A percentile compares a stretch with the other conserved stretches of the same genome.
Conservation (phyloP, 2,888 invertebrate species). For the Zygaena filipendulae region DNA sequence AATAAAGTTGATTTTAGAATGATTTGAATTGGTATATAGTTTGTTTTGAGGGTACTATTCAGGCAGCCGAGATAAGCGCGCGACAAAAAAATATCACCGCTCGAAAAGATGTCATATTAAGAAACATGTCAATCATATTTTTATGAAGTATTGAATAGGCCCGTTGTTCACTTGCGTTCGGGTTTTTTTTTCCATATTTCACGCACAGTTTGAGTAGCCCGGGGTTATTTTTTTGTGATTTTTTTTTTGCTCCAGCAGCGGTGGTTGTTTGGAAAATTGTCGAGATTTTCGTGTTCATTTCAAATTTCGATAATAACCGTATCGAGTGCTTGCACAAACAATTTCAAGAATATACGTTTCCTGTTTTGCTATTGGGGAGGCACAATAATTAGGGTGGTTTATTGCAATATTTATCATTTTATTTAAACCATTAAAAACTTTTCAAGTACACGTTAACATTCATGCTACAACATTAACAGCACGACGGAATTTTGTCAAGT, state of each 20-base stretch:
- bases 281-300: slow-evolving; percentile 28
- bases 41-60: no score
- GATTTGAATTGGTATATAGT: no score
- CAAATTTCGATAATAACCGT: slow-evolving; percentile 32
- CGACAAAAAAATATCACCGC: slow-evolving; percentile 68
- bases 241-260: slow-evolving; percentile 29
- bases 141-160: slow-evolving; percentile 57
- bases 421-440: no score
- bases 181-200: slow-evolving; percentile 52
- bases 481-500: no score
- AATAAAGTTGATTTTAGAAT: slow-evolving; percentile 10
- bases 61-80: no score
- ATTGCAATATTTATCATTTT: no score
- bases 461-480: no score
- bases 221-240: slow-evolving; percentile 31
- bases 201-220: slow-evolving; percentile 51
- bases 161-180: slow-evolving; percentile 60
- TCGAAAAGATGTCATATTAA: slow-evolving; percentile 66
- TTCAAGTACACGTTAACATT: no score
- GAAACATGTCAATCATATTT: slow-evolving; percentile 69
- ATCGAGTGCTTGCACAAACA: slow-evolving; percentile 37
- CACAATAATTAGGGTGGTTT: slow-evolving; percentile 6
- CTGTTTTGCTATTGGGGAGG: slow-evolving; percentile 26
- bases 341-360: slow-evolving; percentile 34
- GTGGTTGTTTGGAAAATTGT: slow-evolving; percentile 31